Base-by-base conservation (phyloP, 1,140 invertebrate genomes). In the Drosophila lowei region DNA sequence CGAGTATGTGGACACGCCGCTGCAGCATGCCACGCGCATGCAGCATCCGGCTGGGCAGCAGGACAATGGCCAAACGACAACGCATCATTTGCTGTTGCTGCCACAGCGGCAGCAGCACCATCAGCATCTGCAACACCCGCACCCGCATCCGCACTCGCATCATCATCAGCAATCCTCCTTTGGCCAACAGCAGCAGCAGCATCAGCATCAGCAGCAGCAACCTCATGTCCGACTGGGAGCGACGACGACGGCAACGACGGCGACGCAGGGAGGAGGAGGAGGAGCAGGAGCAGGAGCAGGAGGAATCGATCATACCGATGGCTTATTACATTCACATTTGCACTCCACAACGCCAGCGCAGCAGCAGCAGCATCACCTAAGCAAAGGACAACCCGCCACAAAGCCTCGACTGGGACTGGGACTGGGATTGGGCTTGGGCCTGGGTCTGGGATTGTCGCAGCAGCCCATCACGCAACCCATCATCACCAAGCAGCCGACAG, bases 1-100 rank as follows among this genome's bases (percentile, higher is more conserved):
- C 93, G 95, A 96, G 88, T 97, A 97, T 93, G 96, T 97, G 90
- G 96, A 97, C 88, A 95, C 96, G 62, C 96, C 96, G 73, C 80
- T 89, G 62, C 90, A 90, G 58, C 86, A 91, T 73, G 83, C 83
- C 55, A 81, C 79, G 50, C 89, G 80, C 8, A 74, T 72, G 34
- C 90, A 86, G 62, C 85, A 86, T 73, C 81, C 84, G 60, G 86
- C 73, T 30, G 83, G 83, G 41, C 84, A 90, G 65, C 81, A 90
- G 71, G 90, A 88, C 34, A 79, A 80, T 64, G 90, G 90, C 38
- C 90, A 91, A 54, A 91, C 90, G 30, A 91, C 90, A 53, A 91
- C 90, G 71, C 90, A 90, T 65, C 90, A 91, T 60, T 42, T 85
- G 58, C 57, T 91, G 62, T 55, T 90, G 77, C 67, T 86, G 74